Evolutionary conservation across 2,797 vertebrate species (phyloP), one percentile per base, ranked within the genome.

Genomic region (Tokudaia muenninki): DNA sequence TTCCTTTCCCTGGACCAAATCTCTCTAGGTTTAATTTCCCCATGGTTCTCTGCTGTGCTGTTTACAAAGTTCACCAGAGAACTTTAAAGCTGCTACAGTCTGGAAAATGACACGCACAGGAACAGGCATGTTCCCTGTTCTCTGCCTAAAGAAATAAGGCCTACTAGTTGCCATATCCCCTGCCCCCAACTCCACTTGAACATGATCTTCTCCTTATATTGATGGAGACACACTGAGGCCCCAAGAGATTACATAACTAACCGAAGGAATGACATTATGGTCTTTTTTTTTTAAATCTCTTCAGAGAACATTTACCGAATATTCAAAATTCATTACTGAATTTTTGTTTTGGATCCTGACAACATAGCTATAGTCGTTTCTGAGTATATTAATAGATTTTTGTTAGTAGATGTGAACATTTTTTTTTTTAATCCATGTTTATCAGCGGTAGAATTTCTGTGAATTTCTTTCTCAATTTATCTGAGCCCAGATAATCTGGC

Each of bases 11-110:
- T n/a, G 34, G 22, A 78, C 26, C 24, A 91, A 96, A 82, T 61
- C 34, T 87, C 65, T 87, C 41, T 65, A 86, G 83, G 89, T 91
- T 95, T 91, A 94, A 94, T 65, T 96, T 95, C 50, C 52, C 22
- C 5, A 31, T 31, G 83, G 57, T 74, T 74, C 19, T 84, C 41
- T 87, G 55, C 5, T 94, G 13, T 37, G 81, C 50, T 94, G 74
- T 70, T 97, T 81, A 89, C 5, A 74, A 93, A 92, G 74, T 63
- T 24, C 22, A 81, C 52, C 81, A 95, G 77, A 84, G 84, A 95
- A 59, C 31, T 63, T 94, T 57, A 78, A 59, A 81, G 61, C 77
- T 41, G 61, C 78, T 47, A 11, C 17, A 89, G 67, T 83, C 67
- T 93, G 57, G 67, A 96, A 79, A 96, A 93, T 41, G 87, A 90